Evolutionary conservation across 1,140 invertebrate genomes (phyloP), one percentile per base, ranked within the genome.

Genomic region (Adoxophyes honmai): DNA sequence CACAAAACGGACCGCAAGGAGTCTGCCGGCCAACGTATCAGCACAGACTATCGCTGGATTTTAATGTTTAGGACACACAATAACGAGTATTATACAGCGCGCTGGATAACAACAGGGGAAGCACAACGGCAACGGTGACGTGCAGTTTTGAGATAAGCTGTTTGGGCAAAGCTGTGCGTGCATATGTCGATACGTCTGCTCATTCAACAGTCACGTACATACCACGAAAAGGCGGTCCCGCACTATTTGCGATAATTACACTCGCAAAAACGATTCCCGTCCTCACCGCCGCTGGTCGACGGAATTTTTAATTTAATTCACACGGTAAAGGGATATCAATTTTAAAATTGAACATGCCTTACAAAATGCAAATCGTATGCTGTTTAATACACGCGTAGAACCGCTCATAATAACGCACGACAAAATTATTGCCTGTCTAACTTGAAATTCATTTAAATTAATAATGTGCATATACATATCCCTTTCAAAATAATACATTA

Each of bases 151-250:
- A 68, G 59, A 68, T 70, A 68, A 66, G 38, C 59, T 16, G 11
- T 18, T 42, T 55, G 57, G 58, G 59, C 63, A 66, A 72, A 70
- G 42, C 55, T 58, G 53, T 61, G 42, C 51, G 57, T 55, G 60
- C 48, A 59, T 59, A 66, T 59, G 59, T 55, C 58, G 42, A 57
- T 59, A 55, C 57, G 66, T 65, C 56, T 55, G 59, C 53, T 69
- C 53, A 76, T 79, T 74, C 55, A 75, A 59, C 57, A 38, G 73
- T 75, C 76, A 79, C 76, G 76, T 76, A 68, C 76, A 63, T 64
- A 34, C 55, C 56, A 54, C 57, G 57, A 70, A 70, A 72, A 69
- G 57, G 55, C 52, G 48, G 51, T 52, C 60, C 36, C 54, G 55
- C 52, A 56, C 56, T 37, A 64, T 64, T 66, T 53, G 60, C 64